Percentiles rank a stretch among this genome's conserved stretches.
These are phyloP conservation scores for Corythaeola cristata DNA, from an alignment of 2,113 vertebrate species.

Conservation along the genomic window DNA sequence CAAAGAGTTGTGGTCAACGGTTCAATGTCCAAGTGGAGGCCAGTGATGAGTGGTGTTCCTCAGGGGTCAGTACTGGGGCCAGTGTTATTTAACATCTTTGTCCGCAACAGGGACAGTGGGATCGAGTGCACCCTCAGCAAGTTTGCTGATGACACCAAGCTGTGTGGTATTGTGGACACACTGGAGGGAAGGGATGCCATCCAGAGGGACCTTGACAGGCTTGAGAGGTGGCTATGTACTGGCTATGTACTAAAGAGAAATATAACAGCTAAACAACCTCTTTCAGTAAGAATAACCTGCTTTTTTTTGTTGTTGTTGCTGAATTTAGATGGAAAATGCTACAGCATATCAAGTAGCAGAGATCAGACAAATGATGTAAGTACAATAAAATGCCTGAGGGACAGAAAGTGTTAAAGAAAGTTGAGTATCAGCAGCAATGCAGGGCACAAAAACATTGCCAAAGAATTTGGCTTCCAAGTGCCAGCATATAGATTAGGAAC, in stretches of 20 bases:
- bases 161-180: no score
- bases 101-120: no score
- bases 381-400: background rate
- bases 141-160: no score
- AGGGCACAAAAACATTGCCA: background rate
- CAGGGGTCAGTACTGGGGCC: no score
- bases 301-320: background rate
- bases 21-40: no score
- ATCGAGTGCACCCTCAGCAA: no score
- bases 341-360: background rate
- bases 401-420: conserved; percentile 7
- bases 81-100: no score
- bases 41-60: no score
- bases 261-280: background rate
- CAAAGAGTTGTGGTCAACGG: no score
- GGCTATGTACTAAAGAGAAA: background rate
- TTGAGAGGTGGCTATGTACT: background rate
- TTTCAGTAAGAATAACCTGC: background rate
- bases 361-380: background rate
- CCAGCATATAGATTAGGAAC: background rate
- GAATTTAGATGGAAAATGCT: conserved; percentile 2
- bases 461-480: background rate
- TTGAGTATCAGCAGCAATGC: background rate
- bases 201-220: no score
- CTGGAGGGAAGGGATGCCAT: no score